These are phyloP conservation scores for Anagyrus pseudococci DNA, from an alignment of 2,888 invertebrate species.

Conservation along the genomic window DNA sequence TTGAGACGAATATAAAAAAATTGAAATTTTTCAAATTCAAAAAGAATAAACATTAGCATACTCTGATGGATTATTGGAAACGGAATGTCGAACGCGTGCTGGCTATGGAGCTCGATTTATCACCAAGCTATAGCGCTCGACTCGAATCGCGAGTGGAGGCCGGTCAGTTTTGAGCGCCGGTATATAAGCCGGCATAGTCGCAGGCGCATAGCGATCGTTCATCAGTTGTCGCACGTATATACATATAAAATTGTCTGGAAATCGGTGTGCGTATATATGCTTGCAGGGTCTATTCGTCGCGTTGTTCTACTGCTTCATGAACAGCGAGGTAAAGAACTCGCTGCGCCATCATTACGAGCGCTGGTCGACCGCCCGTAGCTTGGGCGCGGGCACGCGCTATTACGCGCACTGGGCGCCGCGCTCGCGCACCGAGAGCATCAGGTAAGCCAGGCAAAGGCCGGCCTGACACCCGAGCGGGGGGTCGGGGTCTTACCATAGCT, in stretches of 20 bases:
- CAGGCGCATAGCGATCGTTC: too few species aligned
- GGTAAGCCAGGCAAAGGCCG: slow-evolving; percentile 65
- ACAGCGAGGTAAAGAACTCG: slow-evolving; percentile 88
- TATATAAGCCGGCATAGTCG: too few species aligned
- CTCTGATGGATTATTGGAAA: too few species aligned
- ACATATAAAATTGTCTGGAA: not conserved
- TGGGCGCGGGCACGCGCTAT: slow-evolving; percentile 67
- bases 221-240: too few species aligned
- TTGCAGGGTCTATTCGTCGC: slow-evolving; percentile 88
- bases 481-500: slow-evolving; percentile 12
- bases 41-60: too few species aligned
- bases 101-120: too few species aligned
- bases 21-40: too few species aligned
- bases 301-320: slow-evolving; percentile 90
- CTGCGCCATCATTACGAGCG: slow-evolving; percentile 81
- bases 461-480: slow-evolving; percentile 7
- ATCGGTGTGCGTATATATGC: not conserved
- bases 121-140: too few species aligned
- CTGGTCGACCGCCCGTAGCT: slow-evolving; percentile 75
- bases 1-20: too few species aligned
- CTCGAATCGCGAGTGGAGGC: too few species aligned
- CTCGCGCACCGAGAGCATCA: slow-evolving; percentile 82
- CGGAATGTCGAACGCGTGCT: too few species aligned
- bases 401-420: slow-evolving; percentile 84
- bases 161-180: too few species aligned